Evolutionary conservation across 2,113 vertebrate genomes (phyloP), one percentile per base, ranked within the genome.

Genomic region (Oplegnathus fasciatus): DNA sequence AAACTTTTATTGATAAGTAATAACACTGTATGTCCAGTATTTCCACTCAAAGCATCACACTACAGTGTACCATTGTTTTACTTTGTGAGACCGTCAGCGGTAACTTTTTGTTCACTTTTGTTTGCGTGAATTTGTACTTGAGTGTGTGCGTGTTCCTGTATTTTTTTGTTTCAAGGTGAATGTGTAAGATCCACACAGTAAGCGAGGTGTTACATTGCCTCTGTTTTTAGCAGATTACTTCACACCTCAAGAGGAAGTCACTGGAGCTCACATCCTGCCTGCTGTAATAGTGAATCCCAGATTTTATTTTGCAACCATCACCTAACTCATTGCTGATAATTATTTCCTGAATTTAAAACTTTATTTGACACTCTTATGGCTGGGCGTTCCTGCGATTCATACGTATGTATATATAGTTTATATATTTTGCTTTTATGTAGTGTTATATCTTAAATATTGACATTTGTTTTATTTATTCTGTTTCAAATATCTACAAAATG

Each of bases 181-280:
- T n/a, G 66, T 86, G 74, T 75, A 64, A 84, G 65, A 74, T 58
- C 72, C 67, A 4, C 34, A 22, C 52, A 46, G 82, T 24, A 1
- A 55, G 78, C 0, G 20, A 85, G 81, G 90, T 81, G 91, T 82
- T 85, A 89, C 80, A 84, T 79, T 84, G 78, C 42, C 46, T 87
- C 86, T 68, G 52, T 88, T 85, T 86, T 82, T 84, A 86, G 87
- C 78, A 80, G 52, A 58, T n/a, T 30, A 61, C 55, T 89, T 93
- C 86, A 82, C 89, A 91, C 82, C 62, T 89, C 32, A 42, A 58
- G 32, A 84, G 88, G 66, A 86, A 87, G 74, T 50, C 64, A 69
- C 61, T n/a, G 75, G 48, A 42, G 72, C 42, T 78, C 32, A 83
- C 82, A 88, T 88, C 86, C 79, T 80, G 62, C 64, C 22, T 37